phyloP scores from a whole-genome alignment of 1,140 invertebrate species.

The Bacillus rossius region DNA sequence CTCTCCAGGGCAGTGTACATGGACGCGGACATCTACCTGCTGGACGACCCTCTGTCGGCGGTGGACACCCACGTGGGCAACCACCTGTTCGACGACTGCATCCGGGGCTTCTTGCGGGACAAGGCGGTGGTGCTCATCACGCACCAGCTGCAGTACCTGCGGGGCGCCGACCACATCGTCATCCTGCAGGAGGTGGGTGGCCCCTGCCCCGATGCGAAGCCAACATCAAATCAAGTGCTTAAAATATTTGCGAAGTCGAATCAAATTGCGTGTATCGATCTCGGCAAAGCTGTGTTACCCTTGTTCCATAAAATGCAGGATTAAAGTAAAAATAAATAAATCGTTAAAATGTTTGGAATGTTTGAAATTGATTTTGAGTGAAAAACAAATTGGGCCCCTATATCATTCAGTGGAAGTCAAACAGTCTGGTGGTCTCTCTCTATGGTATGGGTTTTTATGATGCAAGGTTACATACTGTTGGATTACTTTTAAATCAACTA shows the following conservation, averaged over 20 bases:
- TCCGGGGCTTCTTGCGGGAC: slow-evolving; percentile 57
- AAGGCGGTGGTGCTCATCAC: slow-evolving; percentile 78
- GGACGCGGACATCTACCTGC: slow-evolving; percentile 72
- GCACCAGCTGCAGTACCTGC: slow-evolving; percentile 83
- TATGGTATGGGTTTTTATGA: too few relatives aligned
- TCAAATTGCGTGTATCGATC: too few relatives aligned
- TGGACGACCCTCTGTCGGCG: slow-evolving; percentile 80
- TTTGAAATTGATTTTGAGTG: not conserved
- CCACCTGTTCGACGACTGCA: slow-evolving; percentile 64
- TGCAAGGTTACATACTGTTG: too few relatives aligned
- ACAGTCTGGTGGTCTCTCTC: too few relatives aligned
- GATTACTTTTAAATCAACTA: too few relatives aligned
- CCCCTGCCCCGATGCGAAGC: not conserved
- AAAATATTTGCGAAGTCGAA: too few relatives aligned
- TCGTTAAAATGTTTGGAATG: not conserved
- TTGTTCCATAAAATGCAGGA: not conserved
- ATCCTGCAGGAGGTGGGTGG: slow-evolving; percentile 60
- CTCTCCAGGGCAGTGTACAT: slow-evolving; percentile 63
- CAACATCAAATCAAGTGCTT: too few relatives aligned
- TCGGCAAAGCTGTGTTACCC: not conserved
- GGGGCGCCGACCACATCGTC: slow-evolving; percentile 65
- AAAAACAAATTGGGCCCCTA: not conserved
- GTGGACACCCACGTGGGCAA: slow-evolving; percentile 66
- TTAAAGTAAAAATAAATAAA: not conserved
- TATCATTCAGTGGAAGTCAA: too few relatives aligned